Evolutionary conservation across 2,113 vertebrate genomes (phyloP).

Genomic region (Amblyornis subalaris): DNA sequence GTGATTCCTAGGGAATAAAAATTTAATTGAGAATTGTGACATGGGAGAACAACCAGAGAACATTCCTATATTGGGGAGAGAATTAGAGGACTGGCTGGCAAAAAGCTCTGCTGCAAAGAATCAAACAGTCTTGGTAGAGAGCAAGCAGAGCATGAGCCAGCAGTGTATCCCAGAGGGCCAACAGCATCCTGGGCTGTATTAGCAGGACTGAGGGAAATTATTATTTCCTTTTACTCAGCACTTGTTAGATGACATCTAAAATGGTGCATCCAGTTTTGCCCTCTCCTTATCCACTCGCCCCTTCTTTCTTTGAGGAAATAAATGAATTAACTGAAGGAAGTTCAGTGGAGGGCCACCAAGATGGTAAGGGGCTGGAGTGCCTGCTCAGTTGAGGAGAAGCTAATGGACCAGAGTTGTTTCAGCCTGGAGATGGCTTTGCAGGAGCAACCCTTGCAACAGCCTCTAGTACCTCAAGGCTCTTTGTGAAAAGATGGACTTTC

Average conservation of each 20-base stretch:
- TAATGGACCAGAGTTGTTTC: not conserved
- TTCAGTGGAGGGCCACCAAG: not conserved
- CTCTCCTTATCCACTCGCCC: accelerated
- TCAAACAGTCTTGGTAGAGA: not conserved
- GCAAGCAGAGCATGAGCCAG: not conserved
- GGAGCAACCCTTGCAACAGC: not conserved
- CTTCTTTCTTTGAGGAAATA: not conserved
- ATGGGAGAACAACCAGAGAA: not conserved
- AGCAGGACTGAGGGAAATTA: not conserved
- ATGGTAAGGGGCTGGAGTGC: not conserved
- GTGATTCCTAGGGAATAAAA: not conserved
- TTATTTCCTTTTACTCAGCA: not conserved
- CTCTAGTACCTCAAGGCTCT: not conserved
- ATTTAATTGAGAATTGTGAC: not conserved
- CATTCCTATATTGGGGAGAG: not conserved
- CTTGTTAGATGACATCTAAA: not conserved
- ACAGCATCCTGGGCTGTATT: not conserved
- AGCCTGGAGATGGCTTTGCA: not conserved
- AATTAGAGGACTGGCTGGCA: not conserved
- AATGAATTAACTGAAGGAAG: not conserved
- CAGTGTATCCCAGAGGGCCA: not conserved
- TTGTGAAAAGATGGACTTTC: not conserved
- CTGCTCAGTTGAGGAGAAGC: not conserved
- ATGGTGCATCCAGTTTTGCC: not conserved
- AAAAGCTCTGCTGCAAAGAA: not conserved